Evolutionary conservation across 2,113 vertebrate genomes (phyloP).

Genomic region (Atractosteus spatula): DNA sequence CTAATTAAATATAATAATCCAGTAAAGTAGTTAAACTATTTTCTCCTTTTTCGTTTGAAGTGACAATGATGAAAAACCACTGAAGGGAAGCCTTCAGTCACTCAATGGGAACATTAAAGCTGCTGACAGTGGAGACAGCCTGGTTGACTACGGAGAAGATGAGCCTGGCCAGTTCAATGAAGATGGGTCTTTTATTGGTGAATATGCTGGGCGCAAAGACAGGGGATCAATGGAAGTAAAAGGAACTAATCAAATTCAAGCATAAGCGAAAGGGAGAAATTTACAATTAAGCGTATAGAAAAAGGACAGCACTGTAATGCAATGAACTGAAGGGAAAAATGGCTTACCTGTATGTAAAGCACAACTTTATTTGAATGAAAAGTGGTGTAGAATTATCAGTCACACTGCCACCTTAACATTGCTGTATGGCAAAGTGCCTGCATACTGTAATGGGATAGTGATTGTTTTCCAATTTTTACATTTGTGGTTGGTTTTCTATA

Average conservation of each 20-base stretch:
- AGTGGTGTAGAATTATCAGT: constrained; percentile 56
- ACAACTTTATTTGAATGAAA: constrained; percentile 48
- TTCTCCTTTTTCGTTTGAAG: constrained; percentile 43
- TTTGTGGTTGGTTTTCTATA: constrained; percentile 55
- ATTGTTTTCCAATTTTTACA: constrained; percentile 62
- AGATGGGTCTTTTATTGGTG: constrained; percentile 95
- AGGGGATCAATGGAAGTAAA: constrained; percentile 83
- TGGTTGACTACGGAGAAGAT: constrained; percentile 89
- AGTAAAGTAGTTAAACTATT: constrained; percentile 11
- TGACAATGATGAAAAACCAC: constrained; percentile 94
- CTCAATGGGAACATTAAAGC: constrained; percentile 78
- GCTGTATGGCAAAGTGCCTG: constrained; percentile 52
- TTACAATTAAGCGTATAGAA: no score
- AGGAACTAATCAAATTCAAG: constrained; percentile 69
- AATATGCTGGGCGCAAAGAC: constrained; percentile 84
- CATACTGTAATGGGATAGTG: constrained; percentile 49
- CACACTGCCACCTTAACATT: constrained; percentile 49
- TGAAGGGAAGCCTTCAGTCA: constrained; percentile 86
- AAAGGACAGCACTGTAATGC: no score
- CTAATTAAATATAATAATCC: no score
- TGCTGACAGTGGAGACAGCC: constrained; percentile 87
- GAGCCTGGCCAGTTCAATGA: constrained; percentile 92
- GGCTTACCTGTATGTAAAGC: constrained; percentile 45
- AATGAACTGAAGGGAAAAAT: constrained; percentile 22
- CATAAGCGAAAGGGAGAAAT: constrained; percentile 43